Base-by-base conservation (phyloP, 2,113 vertebrate species). In the Fulica atra region DNA sequence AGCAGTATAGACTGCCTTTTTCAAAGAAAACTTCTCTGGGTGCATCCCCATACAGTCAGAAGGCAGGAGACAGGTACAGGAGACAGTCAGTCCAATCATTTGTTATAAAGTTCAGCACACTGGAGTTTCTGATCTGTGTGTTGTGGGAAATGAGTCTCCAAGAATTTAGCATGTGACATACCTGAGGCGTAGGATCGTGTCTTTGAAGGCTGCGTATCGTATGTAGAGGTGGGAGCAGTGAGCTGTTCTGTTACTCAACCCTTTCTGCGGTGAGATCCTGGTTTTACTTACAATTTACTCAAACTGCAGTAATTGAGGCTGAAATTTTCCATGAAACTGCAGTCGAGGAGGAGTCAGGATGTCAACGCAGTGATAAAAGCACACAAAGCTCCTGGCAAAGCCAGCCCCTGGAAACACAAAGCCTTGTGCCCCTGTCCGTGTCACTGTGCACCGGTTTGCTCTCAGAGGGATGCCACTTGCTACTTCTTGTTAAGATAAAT, bases 361-460 rank as follows among this genome's bases (percentile, higher is more conserved):
- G 50, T 73, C 51, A 94, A 7, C 25, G 28, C 31, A n/a, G 71
- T 63, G 24, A 9, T 42, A 36, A 86, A 95, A 71, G 5, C 78
- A 61, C 89, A 8, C 9, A 14, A 10, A 91, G 29, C 40, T 48
- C 42, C 48, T 33, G 71, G 65, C 72, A 74, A 73, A 94, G 66
- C 13, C 87, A 54, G 18, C 51, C 69, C 48, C 78, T 79, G 53
- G 33, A 69, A 79, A 76, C 63, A 29, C 1, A 48, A 48, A 65
- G 77, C 4, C 31, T 12, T 85, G 4, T 50, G 25, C 70, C 21
- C 7, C 0, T 40, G 29, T 36, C 16, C 0, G 0, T 77, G 63
- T 77, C n/a, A 61, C 51, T 15, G 5, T 5, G 33, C 0, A 0
- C 50, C 40, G 5, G 15, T 51, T 79, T 65, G 81, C 51, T 76